Evolutionary conservation across 2,797 vertebrate species (phyloP).

Genomic region (Gobionotothen gibberifrons): DNA sequence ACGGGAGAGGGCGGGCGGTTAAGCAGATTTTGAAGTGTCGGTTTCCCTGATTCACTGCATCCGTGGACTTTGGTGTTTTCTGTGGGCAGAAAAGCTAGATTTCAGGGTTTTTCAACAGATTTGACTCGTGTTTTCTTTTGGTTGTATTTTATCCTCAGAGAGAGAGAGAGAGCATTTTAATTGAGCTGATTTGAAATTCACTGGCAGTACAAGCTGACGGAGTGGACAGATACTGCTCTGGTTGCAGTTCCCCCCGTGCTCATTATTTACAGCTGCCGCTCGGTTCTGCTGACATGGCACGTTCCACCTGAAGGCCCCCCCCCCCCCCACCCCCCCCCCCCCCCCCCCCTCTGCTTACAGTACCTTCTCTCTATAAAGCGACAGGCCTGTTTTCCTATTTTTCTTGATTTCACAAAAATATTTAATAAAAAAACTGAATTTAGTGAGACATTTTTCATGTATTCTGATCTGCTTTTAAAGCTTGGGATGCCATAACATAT

Average conservation of each 20-base stretch:
- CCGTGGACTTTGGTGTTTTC: slow-evolving; percentile 10
- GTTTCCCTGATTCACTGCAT: slow-evolving; percentile 20
- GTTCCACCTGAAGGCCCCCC: slow-evolving; percentile 29
- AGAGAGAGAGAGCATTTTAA: slow-evolving; percentile 15
- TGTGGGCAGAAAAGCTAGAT: background rate
- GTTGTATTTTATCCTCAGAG: slow-evolving; percentile 1
- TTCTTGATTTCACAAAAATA: background rate
- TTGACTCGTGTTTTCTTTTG: background rate
- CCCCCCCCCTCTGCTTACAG: slow-evolving; percentile 26
- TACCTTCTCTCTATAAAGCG: background rate
- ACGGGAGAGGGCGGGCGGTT: background rate
- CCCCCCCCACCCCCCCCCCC: slow-evolving; percentile 3
- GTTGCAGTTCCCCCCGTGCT: slow-evolving; percentile 33
- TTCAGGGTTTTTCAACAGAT: slow-evolving; percentile 6
- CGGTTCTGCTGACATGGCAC: slow-evolving; percentile 61
- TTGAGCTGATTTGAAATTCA: slow-evolving; percentile 44
- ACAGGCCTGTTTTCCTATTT: no score
- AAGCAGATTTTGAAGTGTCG: slow-evolving; percentile 30
- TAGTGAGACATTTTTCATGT: background rate
- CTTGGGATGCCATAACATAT: background rate
- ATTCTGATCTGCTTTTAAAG: background rate
- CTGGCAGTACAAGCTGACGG: slow-evolving; percentile 40
- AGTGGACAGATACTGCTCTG: slow-evolving; percentile 51
- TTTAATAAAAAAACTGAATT: background rate
- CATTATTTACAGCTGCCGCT: slow-evolving; percentile 57